A percentile compares a stretch with the other conserved stretches of the same genome.
Evolutionary conservation across 35 echinoderm and acorn worm species (phyloP).

Genomic region (Stichopus chloronotus): DNA sequence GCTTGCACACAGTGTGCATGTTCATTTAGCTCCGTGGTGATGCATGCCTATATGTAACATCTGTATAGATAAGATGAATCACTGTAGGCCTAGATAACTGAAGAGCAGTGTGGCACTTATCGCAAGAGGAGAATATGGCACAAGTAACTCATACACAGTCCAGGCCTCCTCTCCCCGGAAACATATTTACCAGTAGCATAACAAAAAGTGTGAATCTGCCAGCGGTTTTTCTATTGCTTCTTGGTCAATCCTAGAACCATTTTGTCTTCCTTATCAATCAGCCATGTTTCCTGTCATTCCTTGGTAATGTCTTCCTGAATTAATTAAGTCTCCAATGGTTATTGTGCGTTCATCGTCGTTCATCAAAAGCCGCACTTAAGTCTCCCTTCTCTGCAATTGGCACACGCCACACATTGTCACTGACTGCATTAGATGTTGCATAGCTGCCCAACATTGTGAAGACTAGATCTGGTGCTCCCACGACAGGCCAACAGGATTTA

Average conservation of each 20-base stretch:
- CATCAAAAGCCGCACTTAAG: neutral
- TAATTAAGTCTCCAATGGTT: constrained; percentile 9
- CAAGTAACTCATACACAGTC: too few species aligned
- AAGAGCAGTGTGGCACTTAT: too few species aligned
- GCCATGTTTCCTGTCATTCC: constrained; percentile 13
- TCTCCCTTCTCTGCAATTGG: neutral
- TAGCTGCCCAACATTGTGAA: neutral
- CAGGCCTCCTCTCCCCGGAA: too few species aligned
- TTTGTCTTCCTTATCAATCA: neutral
- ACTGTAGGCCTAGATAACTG: too few species aligned
- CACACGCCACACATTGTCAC: neutral
- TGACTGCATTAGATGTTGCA: neutral
- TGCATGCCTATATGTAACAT: too few species aligned
- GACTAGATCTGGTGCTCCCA: neutral
- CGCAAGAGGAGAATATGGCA: too few species aligned
- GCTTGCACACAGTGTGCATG: too few species aligned
- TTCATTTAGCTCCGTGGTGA: too few species aligned
- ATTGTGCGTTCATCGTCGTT: neutral
- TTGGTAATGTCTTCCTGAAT: constrained; percentile 44
- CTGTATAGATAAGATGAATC: too few species aligned
- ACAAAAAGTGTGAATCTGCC: too few species aligned
- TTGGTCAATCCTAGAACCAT: neutral
- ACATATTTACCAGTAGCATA: too few species aligned
- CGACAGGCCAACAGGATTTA: neutral
- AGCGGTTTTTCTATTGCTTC: too few species aligned